Conservation (phyloP, 2,797 vertebrate species). For the Labroides dimidiatus region DNA sequence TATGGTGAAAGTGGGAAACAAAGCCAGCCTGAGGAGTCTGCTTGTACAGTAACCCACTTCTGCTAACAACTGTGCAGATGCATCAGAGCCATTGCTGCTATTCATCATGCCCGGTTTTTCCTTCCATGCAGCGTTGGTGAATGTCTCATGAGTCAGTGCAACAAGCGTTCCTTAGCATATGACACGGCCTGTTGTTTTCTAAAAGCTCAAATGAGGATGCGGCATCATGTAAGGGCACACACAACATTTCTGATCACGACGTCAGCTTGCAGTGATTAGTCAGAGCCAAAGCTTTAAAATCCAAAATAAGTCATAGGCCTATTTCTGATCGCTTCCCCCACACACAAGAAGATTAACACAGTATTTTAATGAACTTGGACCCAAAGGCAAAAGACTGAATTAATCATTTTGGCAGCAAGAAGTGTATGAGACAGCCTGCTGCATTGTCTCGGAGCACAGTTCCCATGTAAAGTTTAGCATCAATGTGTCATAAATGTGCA, state of each 20-base stretch:
- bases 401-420: constrained; percentile 49
- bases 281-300: constrained; percentile 20
- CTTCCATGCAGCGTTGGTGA: constrained; percentile 1
- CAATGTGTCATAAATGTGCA: constrained; percentile 3
- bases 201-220: constrained; percentile 21
- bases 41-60: constrained; percentile 29
- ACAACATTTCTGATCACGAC: constrained; percentile 21
- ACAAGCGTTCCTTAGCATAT: not conserved
- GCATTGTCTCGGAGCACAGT: constrained; percentile 9
- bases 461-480: constrained; percentile 19
- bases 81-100: constrained; percentile 26
- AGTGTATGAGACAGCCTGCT: constrained; percentile 14
- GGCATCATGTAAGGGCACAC: constrained; percentile 13
- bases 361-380: constrained; percentile 47
- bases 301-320: constrained; percentile 37
- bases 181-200: constrained; percentile 26
- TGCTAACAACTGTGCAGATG: constrained; percentile 29
- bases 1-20: constrained; percentile 44
- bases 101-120: constrained; percentile 10
- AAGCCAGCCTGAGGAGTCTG: constrained; percentile 29
- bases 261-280: constrained; percentile 27
- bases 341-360: constrained; percentile 35
- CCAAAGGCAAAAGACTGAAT: constrained; percentile 40
- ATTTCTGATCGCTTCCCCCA: constrained; percentile 28
- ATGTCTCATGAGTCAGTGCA: constrained; percentile 11